Evolutionary conservation across 2,797 vertebrate species (phyloP).

Genomic region (Mionectes olivaceus): DNA sequence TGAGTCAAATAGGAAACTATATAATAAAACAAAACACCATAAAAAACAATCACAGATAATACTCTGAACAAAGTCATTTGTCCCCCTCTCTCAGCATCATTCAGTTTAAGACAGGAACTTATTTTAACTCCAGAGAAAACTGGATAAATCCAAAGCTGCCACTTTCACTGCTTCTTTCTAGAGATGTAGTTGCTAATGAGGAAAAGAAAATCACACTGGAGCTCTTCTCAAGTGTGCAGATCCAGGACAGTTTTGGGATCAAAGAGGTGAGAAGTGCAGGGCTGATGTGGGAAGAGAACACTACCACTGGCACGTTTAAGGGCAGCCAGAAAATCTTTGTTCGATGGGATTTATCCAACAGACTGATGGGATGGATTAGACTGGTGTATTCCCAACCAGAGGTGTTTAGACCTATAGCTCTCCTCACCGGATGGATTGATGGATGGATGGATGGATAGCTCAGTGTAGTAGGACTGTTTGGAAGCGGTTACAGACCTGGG

Average conservation of each 20-base stretch:
- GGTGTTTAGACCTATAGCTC: accelerated
- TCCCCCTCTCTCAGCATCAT: background rate
- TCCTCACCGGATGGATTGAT: background rate
- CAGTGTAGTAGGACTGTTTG: background rate
- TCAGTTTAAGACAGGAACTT: background rate
- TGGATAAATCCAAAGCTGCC: background rate
- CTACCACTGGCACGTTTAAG: accelerated
- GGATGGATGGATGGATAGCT: background rate
- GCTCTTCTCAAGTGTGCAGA: background rate
- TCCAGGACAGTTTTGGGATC: background rate
- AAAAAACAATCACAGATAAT: background rate
- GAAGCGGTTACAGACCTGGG: background rate
- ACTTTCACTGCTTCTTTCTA: background rate
- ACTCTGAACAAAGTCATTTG: background rate
- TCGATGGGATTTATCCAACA: background rate
- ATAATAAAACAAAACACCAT: background rate
- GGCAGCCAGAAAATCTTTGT: background rate
- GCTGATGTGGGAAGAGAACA: background rate
- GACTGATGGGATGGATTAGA: background rate
- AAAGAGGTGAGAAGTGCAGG: background rate
- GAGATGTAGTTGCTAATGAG: accelerated
- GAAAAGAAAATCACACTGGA: background rate
- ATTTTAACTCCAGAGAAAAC: background rate
- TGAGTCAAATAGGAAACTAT: background rate
- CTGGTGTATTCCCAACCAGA: accelerated